Evolutionary conservation across 92 coral and sea anemone genomes (phyloP).

Genomic region (Ricordea florida): DNA sequence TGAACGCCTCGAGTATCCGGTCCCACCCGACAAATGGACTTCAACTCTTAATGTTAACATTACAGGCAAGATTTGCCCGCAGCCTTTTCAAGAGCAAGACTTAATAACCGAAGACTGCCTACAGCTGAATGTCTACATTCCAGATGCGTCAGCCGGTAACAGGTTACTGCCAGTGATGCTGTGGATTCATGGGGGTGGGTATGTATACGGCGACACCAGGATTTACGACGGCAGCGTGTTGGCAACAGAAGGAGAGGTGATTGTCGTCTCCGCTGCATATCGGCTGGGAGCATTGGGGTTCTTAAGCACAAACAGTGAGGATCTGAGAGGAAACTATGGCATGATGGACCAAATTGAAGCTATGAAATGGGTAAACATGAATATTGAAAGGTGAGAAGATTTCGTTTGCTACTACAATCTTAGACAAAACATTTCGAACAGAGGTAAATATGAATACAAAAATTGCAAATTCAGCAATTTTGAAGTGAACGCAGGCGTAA

Average conservation of each 20-base stretch:
- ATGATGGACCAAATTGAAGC: conserved; percentile 29
- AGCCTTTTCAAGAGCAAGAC: background rate
- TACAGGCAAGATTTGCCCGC: conserved; percentile 6
- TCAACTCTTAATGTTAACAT: background rate
- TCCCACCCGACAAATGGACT: background rate
- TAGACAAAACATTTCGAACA: no score
- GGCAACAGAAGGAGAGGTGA: conserved; percentile 28
- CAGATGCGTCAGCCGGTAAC: background rate
- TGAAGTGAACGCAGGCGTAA: no score
- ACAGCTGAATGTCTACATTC: conserved; percentile 23
- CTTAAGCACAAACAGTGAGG: background rate
- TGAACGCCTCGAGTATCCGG: conserved; percentile 20
- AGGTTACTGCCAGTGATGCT: conserved; percentile 17
- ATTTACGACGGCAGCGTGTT: conserved; percentile 22
- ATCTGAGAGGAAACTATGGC: conserved; percentile 36
- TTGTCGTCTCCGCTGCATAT: conserved; percentile 16
- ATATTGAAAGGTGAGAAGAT: conserved; percentile 21
- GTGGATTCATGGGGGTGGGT: conserved; percentile 38
- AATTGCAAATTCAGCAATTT: no score
- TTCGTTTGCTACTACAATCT: no score
- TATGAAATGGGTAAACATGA: conserved; percentile 30
- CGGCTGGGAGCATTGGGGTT: conserved; percentile 34
- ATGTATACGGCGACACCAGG: background rate
- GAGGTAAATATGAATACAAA: no score
- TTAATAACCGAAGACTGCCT: conserved; percentile 22